Base-by-base conservation (phyloP, 1,140 invertebrate species). In the Scaptomyza montana region DNA sequence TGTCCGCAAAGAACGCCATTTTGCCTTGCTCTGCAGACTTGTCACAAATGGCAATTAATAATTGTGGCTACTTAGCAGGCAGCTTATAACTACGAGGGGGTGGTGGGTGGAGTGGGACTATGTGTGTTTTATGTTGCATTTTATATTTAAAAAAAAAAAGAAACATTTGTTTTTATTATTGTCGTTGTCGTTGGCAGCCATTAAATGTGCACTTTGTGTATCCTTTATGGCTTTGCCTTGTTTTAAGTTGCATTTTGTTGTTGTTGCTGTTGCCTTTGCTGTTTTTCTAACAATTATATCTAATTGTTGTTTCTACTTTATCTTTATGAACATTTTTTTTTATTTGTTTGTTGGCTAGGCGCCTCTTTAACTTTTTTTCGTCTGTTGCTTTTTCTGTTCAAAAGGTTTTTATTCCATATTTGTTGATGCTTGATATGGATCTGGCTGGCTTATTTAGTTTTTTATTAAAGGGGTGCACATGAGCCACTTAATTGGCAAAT, bases 401-500 rank as follows among this genome's bases (percentile, higher is more conserved):
- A 16, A 16, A 16, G 16, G 16, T 16, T 16, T 16, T 16, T 16
- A 16, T 16, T 16, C 16, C 16, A 16, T 16, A 16, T 16, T 16
- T 16, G 16, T 16, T 16, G 16, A 16, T 16, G 49, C 41, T 39
- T 50, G 65, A 84, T 73, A 67, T 57, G 59, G 63, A 85, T 78
- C 76, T 51, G 55, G 30, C 7, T 30, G 30, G 30, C 5, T 30
- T 30, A 6, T 5, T 33, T 33, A 6, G 28, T 6, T 8, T 36
- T 36, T 36, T 5, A 43, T 43, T 59, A 64, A 49, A 9, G 36
- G 51, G 25, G 33, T 36, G 16, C 16, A 16, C 16, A 49, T 43
- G 63, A 45, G 77, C 65, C 63, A 78, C 82, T 86, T 86, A 86
- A 86, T 86, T 86, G 82, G 82, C 82, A 86, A 86, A 86, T 86